These are phyloP conservation scores for Takifugu bimaculatus DNA, from an alignment of 2,113 vertebrate species.

Conservation along the genomic window DNA sequence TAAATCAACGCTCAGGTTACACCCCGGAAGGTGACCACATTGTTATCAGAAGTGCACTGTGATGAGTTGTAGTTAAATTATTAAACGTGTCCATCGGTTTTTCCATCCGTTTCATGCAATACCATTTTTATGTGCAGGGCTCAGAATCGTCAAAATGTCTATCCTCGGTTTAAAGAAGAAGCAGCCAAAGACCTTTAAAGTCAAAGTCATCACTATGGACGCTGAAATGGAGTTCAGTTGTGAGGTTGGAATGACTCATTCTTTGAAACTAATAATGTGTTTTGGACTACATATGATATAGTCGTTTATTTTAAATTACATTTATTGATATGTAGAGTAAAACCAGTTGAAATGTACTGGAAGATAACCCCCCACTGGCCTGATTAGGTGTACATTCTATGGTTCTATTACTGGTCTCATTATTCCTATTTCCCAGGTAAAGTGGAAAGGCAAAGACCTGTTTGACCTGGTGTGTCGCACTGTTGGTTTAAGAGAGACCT, in stretches of 20 bases:
- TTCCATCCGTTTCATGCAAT: not conserved
- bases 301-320: no score
- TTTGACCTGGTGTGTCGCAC: constrained; percentile 89
- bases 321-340: no score
- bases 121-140: constrained; percentile 12
- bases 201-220: constrained; percentile 89
- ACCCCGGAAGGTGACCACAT: no score
- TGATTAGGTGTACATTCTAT: not conserved
- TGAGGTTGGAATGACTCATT: constrained; percentile 75
- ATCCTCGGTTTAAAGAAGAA: constrained; percentile 91
- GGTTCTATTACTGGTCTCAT: not conserved
- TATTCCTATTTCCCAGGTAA: constrained; percentile 72
- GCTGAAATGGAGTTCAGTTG: constrained; percentile 93
- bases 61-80: no score
- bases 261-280: no score
- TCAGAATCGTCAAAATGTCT: constrained; percentile 73
- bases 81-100: no score
- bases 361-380: not conserved
- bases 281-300: no score
- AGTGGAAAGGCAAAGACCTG: constrained; percentile 93
- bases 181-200: constrained; percentile 90
- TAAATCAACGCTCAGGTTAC: no score
- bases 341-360: no score
- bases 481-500: constrained; percentile 86
- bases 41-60: no score